phyloP scores from a whole-genome alignment of 2,888 invertebrate species.

The Rhogogaster chlorosoma region DNA sequence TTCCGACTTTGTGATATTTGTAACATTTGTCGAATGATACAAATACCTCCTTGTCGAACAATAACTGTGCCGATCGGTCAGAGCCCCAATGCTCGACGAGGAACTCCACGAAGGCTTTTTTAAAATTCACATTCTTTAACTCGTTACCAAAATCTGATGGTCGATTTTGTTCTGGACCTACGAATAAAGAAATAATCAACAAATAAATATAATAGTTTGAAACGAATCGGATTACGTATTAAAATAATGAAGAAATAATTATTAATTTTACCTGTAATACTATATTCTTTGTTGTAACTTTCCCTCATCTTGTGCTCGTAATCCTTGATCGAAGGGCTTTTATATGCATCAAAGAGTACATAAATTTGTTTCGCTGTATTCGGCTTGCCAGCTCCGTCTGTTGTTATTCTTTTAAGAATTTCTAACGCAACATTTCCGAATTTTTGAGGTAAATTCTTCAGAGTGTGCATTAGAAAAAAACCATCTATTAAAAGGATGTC shows the following conservation, averaged over 20 bases:
- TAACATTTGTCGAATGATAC: conserved; percentile 20
- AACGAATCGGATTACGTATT: conserved; percentile 15
- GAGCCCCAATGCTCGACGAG: conserved; percentile 52
- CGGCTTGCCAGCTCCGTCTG: too few species aligned
- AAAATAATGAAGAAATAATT: conserved; percentile 11
- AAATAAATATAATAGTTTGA: conserved; percentile 39
- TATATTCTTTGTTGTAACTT: background rate
- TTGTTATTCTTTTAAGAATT: background rate
- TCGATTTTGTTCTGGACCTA: conserved; percentile 39
- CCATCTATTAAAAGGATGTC: conserved; percentile 52
- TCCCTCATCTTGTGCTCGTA: background rate
- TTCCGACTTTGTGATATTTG: background rate
- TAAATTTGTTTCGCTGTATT: too few species aligned
- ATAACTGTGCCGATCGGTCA: background rate
- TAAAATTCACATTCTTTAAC: conserved; percentile 52
- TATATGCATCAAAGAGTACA: background rate
- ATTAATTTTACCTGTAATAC: conserved; percentile 7
- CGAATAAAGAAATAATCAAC: conserved; percentile 51
- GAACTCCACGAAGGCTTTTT: conserved; percentile 53
- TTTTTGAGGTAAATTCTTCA: conserved; percentile 45
- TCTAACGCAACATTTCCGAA: conserved; percentile 9
- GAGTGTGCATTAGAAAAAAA: conserved; percentile 51
- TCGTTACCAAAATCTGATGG: conserved; percentile 48
- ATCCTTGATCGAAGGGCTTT: background rate
- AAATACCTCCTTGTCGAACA: conserved; percentile 6